Base-by-base conservation (phyloP, 2,113 vertebrate species). In the Dasyornis broadbenti region DNA sequence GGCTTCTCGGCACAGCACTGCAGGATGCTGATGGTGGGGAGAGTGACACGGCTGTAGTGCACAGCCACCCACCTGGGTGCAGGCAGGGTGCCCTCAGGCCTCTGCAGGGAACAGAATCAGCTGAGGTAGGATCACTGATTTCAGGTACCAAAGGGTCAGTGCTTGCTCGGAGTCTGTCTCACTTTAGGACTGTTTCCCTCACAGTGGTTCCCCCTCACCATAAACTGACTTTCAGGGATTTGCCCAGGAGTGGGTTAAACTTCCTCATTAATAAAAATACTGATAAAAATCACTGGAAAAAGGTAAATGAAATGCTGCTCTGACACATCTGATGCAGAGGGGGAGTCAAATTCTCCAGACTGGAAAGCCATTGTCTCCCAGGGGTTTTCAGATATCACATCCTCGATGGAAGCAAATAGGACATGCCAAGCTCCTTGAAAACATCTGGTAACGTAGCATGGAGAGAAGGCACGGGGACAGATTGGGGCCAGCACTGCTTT, bases 311-410 rank as follows among this genome's bases (percentile, higher is more conserved):
- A 95, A 90, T 86, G 39, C 81, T 95, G 57, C 76, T 93, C 78
- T 97, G 96, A 96, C 94, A 96, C 54, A 92, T 95, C 83, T 94
- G 83, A 95, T 94, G 65, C 78, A 91, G 78, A 80, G 81, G 71
- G 44, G 61, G 90, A 90, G 81, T 70, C 82, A 87, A 52, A 93
- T 91, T 69, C 59, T 93, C 63, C 91, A 83, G 81, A 68, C 44
- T 94, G 86, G 83, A 95, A 82, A 95, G 72, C 50, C 18, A 6
- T 52, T 73, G 37, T 64, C 39, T 95, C 95, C 90, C 94, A 79
- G 68, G 83, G 53, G 86, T 79, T 94, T 97, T 96, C 88, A 94
- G 82, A 69, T 91, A 77, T 45, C 70, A 40, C 73, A 72, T 73
- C 49, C 56, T 85, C 1, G 8, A 76, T 94, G 64, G 92, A 91